Conservation (phyloP, 2,797 vertebrate genomes). For the Sebastes oblongus region DNA sequence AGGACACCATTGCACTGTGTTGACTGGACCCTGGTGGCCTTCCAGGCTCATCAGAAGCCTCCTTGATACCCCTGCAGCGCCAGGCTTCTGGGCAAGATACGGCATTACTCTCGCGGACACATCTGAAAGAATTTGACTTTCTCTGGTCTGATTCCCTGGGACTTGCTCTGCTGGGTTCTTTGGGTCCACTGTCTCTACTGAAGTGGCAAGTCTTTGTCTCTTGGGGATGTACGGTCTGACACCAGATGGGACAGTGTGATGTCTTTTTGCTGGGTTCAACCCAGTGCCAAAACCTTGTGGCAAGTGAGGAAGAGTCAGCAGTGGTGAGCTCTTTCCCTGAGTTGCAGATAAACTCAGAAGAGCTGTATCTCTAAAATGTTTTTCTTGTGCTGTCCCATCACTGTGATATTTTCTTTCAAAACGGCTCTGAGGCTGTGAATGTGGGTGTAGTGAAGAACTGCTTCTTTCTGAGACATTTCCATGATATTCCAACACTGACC, state of each 20-base stretch:
- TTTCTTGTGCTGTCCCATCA: background rate
- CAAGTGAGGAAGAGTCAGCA: background rate
- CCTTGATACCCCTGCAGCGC: conserved; percentile 81
- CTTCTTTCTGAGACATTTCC: conserved; percentile 22
- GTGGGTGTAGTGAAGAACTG: background rate
- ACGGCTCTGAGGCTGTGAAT: conserved; percentile 3
- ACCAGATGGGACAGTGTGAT: conserved; percentile 35
- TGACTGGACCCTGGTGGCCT: conserved; percentile 89
- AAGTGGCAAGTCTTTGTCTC: conserved; percentile 79
- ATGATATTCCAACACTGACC: conserved; percentile 5
- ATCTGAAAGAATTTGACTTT: conserved; percentile 65
- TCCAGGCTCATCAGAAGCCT: conserved; percentile 81
- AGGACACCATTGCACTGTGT: conserved; percentile 91
- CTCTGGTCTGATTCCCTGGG: conserved; percentile 30
- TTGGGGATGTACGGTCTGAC: conserved; percentile 91
- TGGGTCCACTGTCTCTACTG: conserved; percentile 4
- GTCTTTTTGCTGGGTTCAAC: conserved; percentile 74
- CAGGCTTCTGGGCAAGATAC: conserved; percentile 78
- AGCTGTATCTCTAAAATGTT: conserved; percentile 9
- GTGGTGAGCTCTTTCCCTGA: background rate
- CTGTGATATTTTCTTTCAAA: background rate
- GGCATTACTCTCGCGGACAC: conserved; percentile 85
- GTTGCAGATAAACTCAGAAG: conserved; percentile 1
- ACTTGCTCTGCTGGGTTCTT: conserved; percentile 13
- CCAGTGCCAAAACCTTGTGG: conserved; percentile 3